Conservation (phyloP, 2,113 vertebrate genomes). For the Vimba vimba region DNA sequence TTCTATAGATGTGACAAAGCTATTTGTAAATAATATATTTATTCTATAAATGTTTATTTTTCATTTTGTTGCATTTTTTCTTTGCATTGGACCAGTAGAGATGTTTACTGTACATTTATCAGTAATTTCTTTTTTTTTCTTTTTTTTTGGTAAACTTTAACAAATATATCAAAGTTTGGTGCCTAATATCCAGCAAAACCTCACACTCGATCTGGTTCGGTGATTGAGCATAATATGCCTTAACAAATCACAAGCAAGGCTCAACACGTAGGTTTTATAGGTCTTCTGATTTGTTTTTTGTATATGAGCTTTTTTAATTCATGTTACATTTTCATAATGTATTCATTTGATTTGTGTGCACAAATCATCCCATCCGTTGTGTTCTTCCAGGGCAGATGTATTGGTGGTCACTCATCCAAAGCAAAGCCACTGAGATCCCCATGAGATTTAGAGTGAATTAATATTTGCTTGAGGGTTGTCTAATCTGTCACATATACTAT, state of each 20-base stretch:
- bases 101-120: slow-evolving; percentile 58
- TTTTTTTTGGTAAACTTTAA: slow-evolving; percentile 51
- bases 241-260: slow-evolving; percentile 72
- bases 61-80: slow-evolving; percentile 67
- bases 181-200: slow-evolving; percentile 71
- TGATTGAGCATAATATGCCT: slow-evolving; percentile 58
- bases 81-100: slow-evolving; percentile 70
- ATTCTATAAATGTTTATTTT: slow-evolving; percentile 84
- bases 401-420: slow-evolving; percentile 14
- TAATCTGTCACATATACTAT: slow-evolving; percentile 25
- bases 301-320: slow-evolving; percentile 68
- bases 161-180: slow-evolving; percentile 65
- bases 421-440: slow-evolving; percentile 14
- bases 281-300: slow-evolving; percentile 18
- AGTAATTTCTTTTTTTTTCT: slow-evolving; percentile 20
- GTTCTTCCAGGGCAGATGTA: slow-evolving; percentile 7
- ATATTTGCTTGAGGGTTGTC: slow-evolving; percentile 1
- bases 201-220: slow-evolving; percentile 57
- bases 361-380: not conserved
- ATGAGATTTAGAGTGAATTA: slow-evolving; percentile 3
- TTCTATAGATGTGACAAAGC: slow-evolving; percentile 79
- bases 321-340: slow-evolving; percentile 60
- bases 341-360: slow-evolving; percentile 9
- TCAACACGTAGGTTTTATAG: slow-evolving; percentile 60
- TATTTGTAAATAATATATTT: slow-evolving; percentile 84